Evolutionary conservation across 64 coral and sea anemone genomes (phyloP), one percentile per base, ranked within the genome.

Genomic region (Dendrophyllia cribrosa): DNA sequence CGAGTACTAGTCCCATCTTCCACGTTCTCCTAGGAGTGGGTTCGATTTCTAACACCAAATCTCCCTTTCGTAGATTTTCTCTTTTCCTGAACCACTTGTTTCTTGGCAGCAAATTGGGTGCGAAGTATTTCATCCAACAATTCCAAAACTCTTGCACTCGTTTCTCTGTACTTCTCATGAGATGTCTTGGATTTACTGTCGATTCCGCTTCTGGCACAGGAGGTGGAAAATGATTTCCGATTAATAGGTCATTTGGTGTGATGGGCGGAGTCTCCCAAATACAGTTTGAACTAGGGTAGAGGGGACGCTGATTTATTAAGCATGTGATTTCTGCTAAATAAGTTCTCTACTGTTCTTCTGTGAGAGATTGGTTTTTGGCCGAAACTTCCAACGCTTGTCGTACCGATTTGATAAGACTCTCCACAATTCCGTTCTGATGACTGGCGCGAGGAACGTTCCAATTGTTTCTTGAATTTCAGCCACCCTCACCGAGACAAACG

Each of bases 301-400:
- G 66, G 25, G 66, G 66, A 23, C 17, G 66, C 5, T 81, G 58
- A 70, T 87, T 93, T 82, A 93, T 51, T 9, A 93, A 24, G 20
- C 77, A 93, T 7, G 91, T 74, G n/a, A 86, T 47, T 24, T 93
- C 81, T 66, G 83, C 43, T 15, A 87, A 44, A 26, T 76, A 77
- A 26, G 91, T 93, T 60, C 83, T 61, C 91, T 71, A 87, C 43
- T 93, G 82, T 23, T 93, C 82, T 74, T 93, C 91, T 51, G 91
- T 92, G 26, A 87, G 87, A 12, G 72, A 43, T 69, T 88, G 91
- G 52, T 87, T 93, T 26, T 87, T 78, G 73, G 60, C 56, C 87
- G 91, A 59, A n/a, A n/a, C n/a, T n/a, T n/a, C n/a, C n/a, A n/a
- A n/a, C n/a, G n/a, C n/a, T n/a, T n/a, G n/a, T n/a, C 91, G 50